Conservation (phyloP, 2,888 invertebrate genomes). For the Venustoraphidia nigricollis region DNA sequence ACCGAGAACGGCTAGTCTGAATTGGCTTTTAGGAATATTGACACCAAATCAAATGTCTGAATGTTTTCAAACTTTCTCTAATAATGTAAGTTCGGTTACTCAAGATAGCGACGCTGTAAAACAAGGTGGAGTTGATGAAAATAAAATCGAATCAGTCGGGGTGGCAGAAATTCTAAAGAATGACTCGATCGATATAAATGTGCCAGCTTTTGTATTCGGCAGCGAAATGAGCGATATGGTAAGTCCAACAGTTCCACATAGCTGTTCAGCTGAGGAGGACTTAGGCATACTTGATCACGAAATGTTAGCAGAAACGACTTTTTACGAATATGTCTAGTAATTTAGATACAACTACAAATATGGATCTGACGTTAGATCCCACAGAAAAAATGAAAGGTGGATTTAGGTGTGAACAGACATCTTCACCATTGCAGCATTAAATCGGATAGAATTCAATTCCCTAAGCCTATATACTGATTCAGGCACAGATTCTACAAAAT, state of each 20-base stretch:
- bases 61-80: slow-evolving; percentile 45
- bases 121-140: slow-evolving; percentile 2
- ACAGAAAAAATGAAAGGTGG: slow-evolving; percentile 15
- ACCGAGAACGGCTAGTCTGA: too few relatives aligned
- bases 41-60: slow-evolving; percentile 80
- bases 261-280: slow-evolving; percentile 23
- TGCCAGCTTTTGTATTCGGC: background rate
- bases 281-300: slow-evolving; percentile 38
- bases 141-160: slow-evolving; percentile 7
- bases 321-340: slow-evolving; percentile 31
- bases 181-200: too few relatives aligned
- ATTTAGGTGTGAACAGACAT: slow-evolving; percentile 56
- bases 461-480: slow-evolving; percentile 10
- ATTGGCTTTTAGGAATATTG: slow-evolving; percentile 70
- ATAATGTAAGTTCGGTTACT: slow-evolving; percentile 21
- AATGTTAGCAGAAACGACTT: slow-evolving; percentile 30
- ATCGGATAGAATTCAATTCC: slow-evolving; percentile 25
- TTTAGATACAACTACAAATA: slow-evolving; percentile 39
- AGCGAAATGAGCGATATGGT: background rate
- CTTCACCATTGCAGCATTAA: slow-evolving; percentile 56
- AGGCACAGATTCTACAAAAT: slow-evolving; percentile 39
- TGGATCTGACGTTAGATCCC: slow-evolving; percentile 36
- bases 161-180: too few relatives aligned
- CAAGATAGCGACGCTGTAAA: slow-evolving; percentile 6
- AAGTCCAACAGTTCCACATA: slow-evolving; percentile 8